Evolutionary conservation across 2,113 vertebrate species (phyloP).

Genomic region (Leuciscus idus): DNA sequence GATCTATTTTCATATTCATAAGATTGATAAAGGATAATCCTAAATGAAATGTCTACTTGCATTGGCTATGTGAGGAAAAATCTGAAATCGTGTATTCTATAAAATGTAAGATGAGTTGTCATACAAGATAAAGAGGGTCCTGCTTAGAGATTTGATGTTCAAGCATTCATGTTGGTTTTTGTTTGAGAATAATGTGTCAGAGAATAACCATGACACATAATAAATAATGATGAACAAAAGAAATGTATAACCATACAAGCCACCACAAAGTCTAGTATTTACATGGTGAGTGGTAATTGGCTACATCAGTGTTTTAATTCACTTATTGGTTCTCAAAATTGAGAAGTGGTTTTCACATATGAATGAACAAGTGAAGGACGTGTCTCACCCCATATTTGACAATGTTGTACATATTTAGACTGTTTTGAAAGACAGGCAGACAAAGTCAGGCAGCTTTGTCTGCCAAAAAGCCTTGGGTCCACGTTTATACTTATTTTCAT

Average conservation of each 20-base stretch:
- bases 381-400: slow-evolving; percentile 20
- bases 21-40: background rate
- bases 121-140: background rate
- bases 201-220: background rate
- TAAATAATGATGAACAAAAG: slow-evolving; percentile 2
- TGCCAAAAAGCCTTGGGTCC: slow-evolving; percentile 8
- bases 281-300: background rate
- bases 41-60: background rate
- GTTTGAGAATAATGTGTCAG: background rate
- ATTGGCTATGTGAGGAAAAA: background rate
- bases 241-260: background rate
- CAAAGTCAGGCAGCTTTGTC: slow-evolving; percentile 6
- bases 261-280: background rate
- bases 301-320: background rate
- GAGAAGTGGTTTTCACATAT: background rate
- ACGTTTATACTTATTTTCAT: slow-evolving; percentile 20
- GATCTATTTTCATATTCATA: slow-evolving; percentile 8
- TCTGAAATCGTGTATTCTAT: too few relatives aligned
- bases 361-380: slow-evolving; percentile 5
- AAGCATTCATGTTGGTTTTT: background rate
- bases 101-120: background rate
- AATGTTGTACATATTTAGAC: slow-evolving; percentile 2
- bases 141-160: too few relatives aligned
- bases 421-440: slow-evolving; percentile 17
- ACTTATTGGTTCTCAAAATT: background rate